Conservation (phyloP, 2,888 invertebrate genomes). For the Ichneumoninae sp. region DNA sequence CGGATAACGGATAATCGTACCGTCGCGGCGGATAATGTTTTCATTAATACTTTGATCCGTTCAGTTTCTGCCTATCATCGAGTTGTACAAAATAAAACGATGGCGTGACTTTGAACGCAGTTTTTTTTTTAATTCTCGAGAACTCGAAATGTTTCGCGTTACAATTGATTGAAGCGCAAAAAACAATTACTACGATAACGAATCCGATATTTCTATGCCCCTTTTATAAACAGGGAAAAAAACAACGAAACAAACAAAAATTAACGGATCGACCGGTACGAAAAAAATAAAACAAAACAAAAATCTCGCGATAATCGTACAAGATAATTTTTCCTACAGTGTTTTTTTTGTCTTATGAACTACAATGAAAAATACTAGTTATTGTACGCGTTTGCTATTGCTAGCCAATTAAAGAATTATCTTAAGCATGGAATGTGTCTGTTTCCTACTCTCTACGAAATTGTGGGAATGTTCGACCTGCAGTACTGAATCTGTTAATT, state of each 20-base stretch:
- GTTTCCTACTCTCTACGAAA: conserved; percentile 76
- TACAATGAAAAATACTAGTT: conserved; percentile 77
- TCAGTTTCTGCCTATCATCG: conserved; percentile 44
- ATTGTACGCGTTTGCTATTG: conserved; percentile 74
- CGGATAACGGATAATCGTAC: conserved; percentile 67
- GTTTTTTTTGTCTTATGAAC: conserved; percentile 64
- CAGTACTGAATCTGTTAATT: conserved; percentile 77
- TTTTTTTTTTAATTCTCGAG: conserved; percentile 12
- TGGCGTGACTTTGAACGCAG: conserved; percentile 36
- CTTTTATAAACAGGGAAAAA: conserved; percentile 19
- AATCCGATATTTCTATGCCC: conserved; percentile 34
- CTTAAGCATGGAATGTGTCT: conserved; percentile 81
- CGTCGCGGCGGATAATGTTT: conserved; percentile 69
- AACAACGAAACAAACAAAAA: conserved; percentile 6
- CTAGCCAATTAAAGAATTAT: conserved; percentile 74
- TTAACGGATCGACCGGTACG: background rate
- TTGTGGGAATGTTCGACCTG: conserved; percentile 79
- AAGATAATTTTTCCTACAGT: conserved; percentile 32
- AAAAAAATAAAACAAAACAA: conserved; percentile 11
- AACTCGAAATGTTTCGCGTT: conserved; percentile 15
- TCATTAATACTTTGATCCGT: conserved; percentile 71
- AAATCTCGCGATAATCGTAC: conserved; percentile 24
- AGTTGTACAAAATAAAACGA: conserved; percentile 73
- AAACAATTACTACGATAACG: conserved; percentile 47
- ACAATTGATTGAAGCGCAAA: conserved; percentile 45